These are phyloP conservation scores for Collichthys lucidus DNA, from an alignment of 2,113 vertebrate genomes.

Conservation along the genomic window DNA sequence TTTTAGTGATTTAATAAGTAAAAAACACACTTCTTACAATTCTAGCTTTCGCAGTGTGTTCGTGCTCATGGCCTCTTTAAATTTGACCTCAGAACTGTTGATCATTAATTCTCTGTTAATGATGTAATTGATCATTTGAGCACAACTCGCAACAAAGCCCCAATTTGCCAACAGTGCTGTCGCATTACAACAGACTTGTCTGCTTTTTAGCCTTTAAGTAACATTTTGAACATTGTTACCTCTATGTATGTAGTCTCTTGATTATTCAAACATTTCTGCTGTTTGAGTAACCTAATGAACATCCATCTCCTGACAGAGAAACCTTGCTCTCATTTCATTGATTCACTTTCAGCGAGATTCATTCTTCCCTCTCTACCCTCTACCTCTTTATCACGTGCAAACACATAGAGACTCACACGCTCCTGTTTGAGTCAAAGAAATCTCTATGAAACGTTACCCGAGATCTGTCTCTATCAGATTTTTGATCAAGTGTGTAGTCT, in stretches of 20 bases:
- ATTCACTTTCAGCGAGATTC: too few species aligned
- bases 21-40: background rate
- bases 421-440: background rate
- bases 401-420: background rate
- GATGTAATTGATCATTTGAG: too few species aligned
- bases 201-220: background rate
- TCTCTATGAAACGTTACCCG: background rate
- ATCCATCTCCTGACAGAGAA: background rate
- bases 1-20: too few species aligned
- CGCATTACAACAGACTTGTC: background rate
- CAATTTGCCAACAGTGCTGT: background rate
- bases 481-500: background rate
- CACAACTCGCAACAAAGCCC: background rate
- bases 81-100: background rate
- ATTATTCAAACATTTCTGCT: background rate
- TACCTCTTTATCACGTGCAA: background rate
- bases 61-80: too few species aligned
- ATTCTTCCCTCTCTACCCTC: too few species aligned
- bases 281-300: background rate
- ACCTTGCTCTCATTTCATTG: too few species aligned
- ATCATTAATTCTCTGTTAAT: background rate
- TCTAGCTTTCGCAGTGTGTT: background rate
- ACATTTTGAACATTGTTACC: background rate
- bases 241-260: background rate
- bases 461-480: background rate